Percentiles rank a stretch among this genome's conserved stretches.
These are phyloP conservation scores for Phaenicophaeus curvirostris DNA, from an alignment of 2,797 vertebrate species.

Conservation along the genomic window DNA sequence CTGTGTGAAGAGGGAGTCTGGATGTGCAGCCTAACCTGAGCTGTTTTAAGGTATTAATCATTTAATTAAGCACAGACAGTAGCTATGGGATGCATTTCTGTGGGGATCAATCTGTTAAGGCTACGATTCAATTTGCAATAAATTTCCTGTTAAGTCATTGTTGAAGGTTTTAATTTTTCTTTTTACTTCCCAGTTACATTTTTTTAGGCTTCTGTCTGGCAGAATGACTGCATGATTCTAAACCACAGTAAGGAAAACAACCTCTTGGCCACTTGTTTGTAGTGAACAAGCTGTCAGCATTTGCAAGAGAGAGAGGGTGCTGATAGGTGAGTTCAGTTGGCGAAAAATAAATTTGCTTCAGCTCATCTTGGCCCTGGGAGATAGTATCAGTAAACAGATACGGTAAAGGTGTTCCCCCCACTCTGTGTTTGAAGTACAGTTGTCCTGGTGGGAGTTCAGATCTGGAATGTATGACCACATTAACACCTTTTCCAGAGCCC, in stretches of 20 bases:
- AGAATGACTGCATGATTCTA: neutral
- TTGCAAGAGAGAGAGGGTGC: neutral
- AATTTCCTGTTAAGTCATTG: neutral
- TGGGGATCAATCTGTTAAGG: neutral
- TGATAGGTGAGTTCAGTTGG: neutral
- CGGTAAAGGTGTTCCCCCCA: neutral
- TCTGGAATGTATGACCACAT: conserved; percentile 28
- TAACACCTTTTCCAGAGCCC: conserved; percentile 41
- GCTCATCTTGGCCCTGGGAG: neutral
- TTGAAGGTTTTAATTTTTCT: neutral
- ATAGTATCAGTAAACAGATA: neutral
- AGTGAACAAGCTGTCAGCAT: neutral
- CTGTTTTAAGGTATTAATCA: neutral
- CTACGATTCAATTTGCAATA: neutral
- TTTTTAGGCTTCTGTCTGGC: neutral
- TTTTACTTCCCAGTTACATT: neutral
- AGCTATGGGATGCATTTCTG: neutral
- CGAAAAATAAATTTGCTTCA: neutral
- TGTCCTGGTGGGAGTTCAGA: conserved; percentile 34
- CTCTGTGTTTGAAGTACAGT: conserved; percentile 26
- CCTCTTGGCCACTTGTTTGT: neutral
- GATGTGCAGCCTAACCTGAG: neutral
- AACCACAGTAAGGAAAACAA: neutral
- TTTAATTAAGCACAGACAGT: neutral
- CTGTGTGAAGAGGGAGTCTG: neutral